These are phyloP conservation scores for Anabacerthia variegaticeps DNA, from an alignment of 2,797 vertebrate species.

Conservation along the genomic window DNA sequence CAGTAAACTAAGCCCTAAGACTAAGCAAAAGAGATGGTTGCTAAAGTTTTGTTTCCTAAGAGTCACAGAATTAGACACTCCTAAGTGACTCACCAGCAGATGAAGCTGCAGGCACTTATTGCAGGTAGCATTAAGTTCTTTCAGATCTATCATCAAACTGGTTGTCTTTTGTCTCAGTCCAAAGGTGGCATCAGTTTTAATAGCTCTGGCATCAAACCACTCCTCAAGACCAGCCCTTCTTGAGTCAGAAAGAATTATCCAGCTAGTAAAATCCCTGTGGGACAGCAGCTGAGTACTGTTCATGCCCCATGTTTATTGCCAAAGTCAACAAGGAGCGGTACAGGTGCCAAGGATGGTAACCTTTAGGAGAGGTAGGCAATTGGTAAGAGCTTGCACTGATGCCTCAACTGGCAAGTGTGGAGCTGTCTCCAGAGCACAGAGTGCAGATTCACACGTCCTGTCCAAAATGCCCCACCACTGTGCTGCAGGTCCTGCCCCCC, in stretches of 20 bases:
- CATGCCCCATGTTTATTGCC: neutral
- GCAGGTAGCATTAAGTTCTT: neutral
- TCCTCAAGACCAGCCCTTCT: neutral
- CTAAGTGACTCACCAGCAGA: conserved; percentile 28
- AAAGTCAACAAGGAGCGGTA: neutral
- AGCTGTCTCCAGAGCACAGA: neutral
- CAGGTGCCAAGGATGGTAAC: neutral
- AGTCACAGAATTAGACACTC: neutral
- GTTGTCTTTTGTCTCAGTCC: neutral
- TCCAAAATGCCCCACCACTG: neutral
- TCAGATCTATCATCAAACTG: neutral
- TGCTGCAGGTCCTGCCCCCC: neutral
- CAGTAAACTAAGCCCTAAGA: neutral
- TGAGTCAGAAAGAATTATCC: conserved; percentile 16
- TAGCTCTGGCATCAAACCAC: neutral
- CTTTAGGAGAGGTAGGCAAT: neutral
- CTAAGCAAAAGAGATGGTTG: neutral
- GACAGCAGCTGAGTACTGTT: neutral
- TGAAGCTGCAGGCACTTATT: neutral
- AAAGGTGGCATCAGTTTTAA: conserved; percentile 46
- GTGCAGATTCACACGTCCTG: neutral
- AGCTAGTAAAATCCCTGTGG: neutral
- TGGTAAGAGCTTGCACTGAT: neutral
- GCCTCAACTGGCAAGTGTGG: neutral
- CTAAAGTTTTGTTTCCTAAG: neutral